Evolutionary conservation across 2,888 invertebrate species (phyloP).

Genomic region (Automeris io): DNA sequence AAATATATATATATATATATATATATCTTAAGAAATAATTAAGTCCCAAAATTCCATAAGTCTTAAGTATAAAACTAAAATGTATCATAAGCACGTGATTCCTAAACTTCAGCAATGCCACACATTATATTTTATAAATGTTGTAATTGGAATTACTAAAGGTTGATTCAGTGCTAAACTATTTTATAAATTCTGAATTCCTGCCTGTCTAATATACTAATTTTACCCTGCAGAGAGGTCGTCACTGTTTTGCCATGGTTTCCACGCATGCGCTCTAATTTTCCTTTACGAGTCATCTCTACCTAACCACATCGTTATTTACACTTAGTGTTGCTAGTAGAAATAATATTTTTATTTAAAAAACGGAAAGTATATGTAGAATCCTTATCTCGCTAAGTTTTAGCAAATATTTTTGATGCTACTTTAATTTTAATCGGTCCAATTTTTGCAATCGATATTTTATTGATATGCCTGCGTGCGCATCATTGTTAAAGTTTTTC

Average conservation of each 20-base stretch:
- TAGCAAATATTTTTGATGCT: background rate
- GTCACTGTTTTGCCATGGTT: slow-evolving; percentile 57
- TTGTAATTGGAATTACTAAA: too few relatives aligned
- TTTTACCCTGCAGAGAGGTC: slow-evolving; percentile 59
- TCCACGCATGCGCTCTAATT: slow-evolving; percentile 62
- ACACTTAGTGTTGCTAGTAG: slow-evolving; percentile 31
- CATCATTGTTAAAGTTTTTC: slow-evolving; percentile 28
- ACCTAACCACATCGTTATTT: slow-evolving; percentile 44
- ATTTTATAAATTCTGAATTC: slow-evolving; percentile 23
- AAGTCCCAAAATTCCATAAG: too few relatives aligned
- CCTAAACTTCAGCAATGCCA: too few relatives aligned
- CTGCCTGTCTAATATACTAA: slow-evolving; percentile 33
- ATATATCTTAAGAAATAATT: too few relatives aligned
- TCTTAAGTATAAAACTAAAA: too few relatives aligned
- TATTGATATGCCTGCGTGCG: slow-evolving; percentile 32
- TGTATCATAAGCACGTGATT: too few relatives aligned
- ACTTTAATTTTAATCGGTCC: background rate
- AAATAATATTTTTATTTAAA: slow-evolving; percentile 5
- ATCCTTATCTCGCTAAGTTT: too few relatives aligned
- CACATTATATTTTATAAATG: too few relatives aligned
- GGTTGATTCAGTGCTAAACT: too few relatives aligned
- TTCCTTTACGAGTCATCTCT: slow-evolving; percentile 53
- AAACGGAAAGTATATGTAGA: background rate
- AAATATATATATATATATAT: too few relatives aligned
- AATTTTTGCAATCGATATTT: background rate